Percentiles rank a stretch among this genome's conserved stretches.
Evolutionary conservation across 2,888 invertebrate genomes (phyloP).

Genomic region (Lycaena phlaeas): DNA sequence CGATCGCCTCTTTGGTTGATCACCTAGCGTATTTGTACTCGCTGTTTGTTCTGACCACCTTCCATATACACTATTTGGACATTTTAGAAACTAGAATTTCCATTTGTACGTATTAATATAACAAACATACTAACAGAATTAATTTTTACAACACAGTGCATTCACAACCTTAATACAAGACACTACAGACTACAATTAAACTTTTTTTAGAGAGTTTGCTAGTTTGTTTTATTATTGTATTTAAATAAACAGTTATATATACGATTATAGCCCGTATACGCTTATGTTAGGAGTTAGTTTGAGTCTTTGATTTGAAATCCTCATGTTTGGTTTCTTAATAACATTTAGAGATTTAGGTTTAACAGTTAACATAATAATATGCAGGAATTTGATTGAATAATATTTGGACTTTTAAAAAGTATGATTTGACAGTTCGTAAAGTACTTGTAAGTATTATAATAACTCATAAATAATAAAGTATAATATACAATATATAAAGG

Average conservation of each 20-base stretch:
- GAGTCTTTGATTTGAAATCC: background rate
- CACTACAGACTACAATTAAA: conserved; percentile 1
- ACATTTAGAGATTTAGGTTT: conserved; percentile 5
- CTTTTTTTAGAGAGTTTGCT: background rate
- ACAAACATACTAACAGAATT: conserved; percentile 8
- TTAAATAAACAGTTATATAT: background rate
- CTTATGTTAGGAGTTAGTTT: conserved; percentile 1
- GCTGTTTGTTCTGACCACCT: conserved; percentile 31
- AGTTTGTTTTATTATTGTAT: background rate
- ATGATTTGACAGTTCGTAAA: conserved; percentile 3
- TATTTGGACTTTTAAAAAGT: conserved; percentile 5
- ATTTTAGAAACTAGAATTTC: conserved; percentile 61
- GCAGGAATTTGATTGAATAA: conserved; percentile 7
- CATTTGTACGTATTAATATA: conserved; percentile 30
- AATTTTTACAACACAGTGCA: background rate
- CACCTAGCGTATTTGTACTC: conserved; percentile 33
- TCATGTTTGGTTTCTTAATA: conserved; percentile 4
- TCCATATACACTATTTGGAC: conserved; percentile 41
- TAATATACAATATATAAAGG: too few species aligned
- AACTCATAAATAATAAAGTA: too few species aligned
- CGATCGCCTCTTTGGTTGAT: conserved; percentile 41
- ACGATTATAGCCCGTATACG: background rate
- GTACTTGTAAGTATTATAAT: too few species aligned
- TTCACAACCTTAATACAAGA: background rate
- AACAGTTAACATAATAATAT: conserved; percentile 7